These are phyloP conservation scores for Chaenodraco wilsoni DNA, from an alignment of 2,797 vertebrate genomes.

Conservation along the genomic window DNA sequence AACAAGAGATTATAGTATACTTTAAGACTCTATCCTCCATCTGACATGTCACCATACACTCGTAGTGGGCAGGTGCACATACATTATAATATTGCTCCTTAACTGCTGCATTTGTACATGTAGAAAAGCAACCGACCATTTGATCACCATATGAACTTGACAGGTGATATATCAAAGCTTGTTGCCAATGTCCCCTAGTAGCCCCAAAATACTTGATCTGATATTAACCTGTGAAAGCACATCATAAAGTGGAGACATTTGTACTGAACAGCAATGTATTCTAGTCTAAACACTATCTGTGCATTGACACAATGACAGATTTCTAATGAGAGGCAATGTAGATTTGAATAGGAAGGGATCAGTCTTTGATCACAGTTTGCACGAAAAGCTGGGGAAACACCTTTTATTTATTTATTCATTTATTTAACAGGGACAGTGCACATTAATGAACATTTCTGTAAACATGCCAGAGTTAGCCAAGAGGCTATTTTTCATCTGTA, in stretches of 20 bases:
- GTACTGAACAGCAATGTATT: background rate
- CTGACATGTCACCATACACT: too few relatives aligned
- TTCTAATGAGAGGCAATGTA: conserved; percentile 62
- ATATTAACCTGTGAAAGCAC: background rate
- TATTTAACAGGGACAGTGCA: too few relatives aligned
- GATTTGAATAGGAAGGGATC: conserved; percentile 49
- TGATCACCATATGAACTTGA: background rate
- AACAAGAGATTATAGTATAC: background rate
- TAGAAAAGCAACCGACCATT: background rate
- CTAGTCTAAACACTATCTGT: conserved; percentile 1
- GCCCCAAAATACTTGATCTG: background rate
- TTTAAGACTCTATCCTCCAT: background rate
- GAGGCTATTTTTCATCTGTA: too few relatives aligned
- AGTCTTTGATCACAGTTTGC: conserved; percentile 57
- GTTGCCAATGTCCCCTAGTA: background rate
- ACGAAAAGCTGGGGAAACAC: conserved; percentile 36
- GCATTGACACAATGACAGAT: background rate
- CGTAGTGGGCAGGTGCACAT: too few relatives aligned
- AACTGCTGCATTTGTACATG: background rate
- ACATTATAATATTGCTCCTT: background rate
- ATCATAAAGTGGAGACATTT: background rate
- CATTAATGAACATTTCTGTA: too few relatives aligned
- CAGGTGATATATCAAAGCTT: background rate
- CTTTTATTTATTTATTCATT: background rate
- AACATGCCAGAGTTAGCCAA: too few relatives aligned